phyloP scores from a whole-genome alignment of 2,797 vertebrate genomes.

The Smutsia temminckii region DNA sequence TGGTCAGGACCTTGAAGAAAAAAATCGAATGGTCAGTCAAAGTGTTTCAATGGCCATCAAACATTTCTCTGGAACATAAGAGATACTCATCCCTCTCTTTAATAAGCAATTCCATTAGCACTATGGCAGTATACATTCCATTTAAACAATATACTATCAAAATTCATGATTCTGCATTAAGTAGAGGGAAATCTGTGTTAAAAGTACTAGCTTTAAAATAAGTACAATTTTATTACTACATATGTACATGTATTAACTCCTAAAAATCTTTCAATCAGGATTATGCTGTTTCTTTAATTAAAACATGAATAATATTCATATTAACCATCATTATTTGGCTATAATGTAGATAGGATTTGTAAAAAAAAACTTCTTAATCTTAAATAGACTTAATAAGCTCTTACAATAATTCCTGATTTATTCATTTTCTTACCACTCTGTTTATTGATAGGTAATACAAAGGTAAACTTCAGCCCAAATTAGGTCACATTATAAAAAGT shows the following conservation, averaged over 20 bases:
- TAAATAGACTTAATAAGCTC: not conserved
- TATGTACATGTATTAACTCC: not conserved
- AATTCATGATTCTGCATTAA: not conserved
- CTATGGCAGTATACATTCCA: not conserved
- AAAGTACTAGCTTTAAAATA: slow-evolving; percentile 40
- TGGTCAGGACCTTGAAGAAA: slow-evolving; percentile 91
- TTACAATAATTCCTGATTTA: not conserved
- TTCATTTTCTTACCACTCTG: not conserved
- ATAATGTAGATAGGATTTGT: not conserved
- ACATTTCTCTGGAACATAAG: slow-evolving; percentile 35
- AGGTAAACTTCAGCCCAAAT: slow-evolving; percentile 25
- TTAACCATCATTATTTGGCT: not conserved
- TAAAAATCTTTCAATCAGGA: slow-evolving; percentile 23
- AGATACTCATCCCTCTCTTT: not conserved
- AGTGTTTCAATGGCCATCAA: not conserved
- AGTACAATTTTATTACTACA: not conserved
- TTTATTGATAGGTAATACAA: not conserved
- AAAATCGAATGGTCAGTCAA: not conserved
- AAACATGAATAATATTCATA: not conserved
- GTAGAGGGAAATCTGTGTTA: not conserved
- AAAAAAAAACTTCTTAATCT: not conserved
- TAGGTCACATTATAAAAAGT: not conserved
- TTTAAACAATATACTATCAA: not conserved
- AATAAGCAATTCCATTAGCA: not conserved
- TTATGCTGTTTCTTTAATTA: slow-evolving; percentile 17